Evolutionary conservation across 2,113 vertebrate genomes (phyloP), one percentile per base, ranked within the genome.

Genomic region (Elephantulus edwardii): DNA sequence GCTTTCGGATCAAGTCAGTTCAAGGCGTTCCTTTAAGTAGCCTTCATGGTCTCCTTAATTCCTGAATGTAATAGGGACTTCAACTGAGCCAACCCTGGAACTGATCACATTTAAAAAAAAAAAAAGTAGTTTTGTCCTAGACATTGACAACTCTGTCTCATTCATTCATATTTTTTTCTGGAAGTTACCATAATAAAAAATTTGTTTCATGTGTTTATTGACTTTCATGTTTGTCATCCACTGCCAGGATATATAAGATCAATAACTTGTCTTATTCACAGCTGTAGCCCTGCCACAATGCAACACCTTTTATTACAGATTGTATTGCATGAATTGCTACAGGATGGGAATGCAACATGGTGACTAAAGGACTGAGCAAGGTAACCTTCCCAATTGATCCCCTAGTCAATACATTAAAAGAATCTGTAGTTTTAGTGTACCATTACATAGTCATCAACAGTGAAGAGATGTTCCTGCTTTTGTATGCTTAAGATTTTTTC

Each of bases 401-500:
- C 66, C 35, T 9, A 38, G 35, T 68, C 66, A 68, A 22, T 68
- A 38, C 35, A 8, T 22, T 68, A n/a, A 35, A 4, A 26, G 22
- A n/a, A 8, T 20, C 54, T 22, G 66, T 75, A 42, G 60, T 75
- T 75, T 58, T 40, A 28, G 5, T 50, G 24, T 35, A 24, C 20
- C 35, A 11, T 62, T 76, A 40, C 35, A 64, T 2, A 48, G 33
- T 26, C 3, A 28, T 35, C 17, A 86, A 60, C 68, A 46, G 52
- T 42, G 54, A 28, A 44, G 33, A 75, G 3, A 9, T 22, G 33
- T 42, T 2, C 20, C n/a, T 42, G 14, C 7, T 58, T 42, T 72
- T 38, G 6, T 0, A 20, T 14, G 7, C 64, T 30, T 44, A 42
- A 0, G 24, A 14, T 1, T 2, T 6, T 83, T n/a, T 14, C n/a